Conservation (phyloP, 1,140 invertebrate genomes). For the Trypoxylus dichotomus region DNA sequence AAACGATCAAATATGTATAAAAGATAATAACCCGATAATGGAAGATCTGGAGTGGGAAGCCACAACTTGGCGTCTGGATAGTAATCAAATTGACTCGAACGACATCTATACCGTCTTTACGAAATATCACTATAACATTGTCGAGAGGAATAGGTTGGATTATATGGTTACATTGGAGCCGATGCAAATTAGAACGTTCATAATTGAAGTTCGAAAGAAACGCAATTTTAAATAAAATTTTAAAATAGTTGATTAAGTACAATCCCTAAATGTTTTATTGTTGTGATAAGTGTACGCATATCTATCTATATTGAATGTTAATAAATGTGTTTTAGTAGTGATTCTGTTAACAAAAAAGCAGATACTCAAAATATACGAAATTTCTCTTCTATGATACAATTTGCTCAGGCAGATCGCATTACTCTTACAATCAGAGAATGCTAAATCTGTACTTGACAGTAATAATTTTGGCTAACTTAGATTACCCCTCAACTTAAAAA, state of each 20-base stretch:
- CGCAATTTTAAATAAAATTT: not conserved
- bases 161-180: slow-evolving; percentile 33
- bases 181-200: slow-evolving; percentile 38
- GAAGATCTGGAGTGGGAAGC: not conserved
- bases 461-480: too few species aligned
- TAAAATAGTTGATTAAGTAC: not conserved
- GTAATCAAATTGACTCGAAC: slow-evolving; percentile 30
- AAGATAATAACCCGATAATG: not conserved
- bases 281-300: not conserved
- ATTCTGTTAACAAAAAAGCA: not conserved
- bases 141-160: not conserved
- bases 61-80: not conserved
- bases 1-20: not conserved
- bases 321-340: not conserved
- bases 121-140: not conserved
- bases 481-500: too few species aligned
- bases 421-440: too few species aligned
- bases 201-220: slow-evolving; percentile 33
- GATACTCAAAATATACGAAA: too few species aligned
- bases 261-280: not conserved
- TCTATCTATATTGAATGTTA: not conserved
- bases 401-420: too few species aligned
- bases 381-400: too few species aligned
- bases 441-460: too few species aligned
- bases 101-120: slow-evolving; percentile 28